These are phyloP conservation scores for Imbricaverruca yamaguchii DNA, from an alignment of 2,888 invertebrate species.

Conservation along the genomic window DNA sequence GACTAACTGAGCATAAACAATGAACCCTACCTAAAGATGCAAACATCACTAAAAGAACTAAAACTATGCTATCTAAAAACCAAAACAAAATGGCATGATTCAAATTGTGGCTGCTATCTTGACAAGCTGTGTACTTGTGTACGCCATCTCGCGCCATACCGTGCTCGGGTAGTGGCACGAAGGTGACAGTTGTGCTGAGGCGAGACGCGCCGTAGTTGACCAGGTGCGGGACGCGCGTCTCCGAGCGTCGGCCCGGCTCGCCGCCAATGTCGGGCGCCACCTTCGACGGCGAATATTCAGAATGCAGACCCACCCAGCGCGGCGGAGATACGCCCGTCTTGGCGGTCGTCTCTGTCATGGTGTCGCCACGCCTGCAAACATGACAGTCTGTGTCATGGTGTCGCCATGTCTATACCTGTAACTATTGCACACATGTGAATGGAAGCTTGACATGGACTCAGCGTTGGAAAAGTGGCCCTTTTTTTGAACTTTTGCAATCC, in stretches of 20 bases:
- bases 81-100: background rate
- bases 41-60: background rate
- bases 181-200: background rate
- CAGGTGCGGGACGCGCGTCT: constrained; percentile 12
- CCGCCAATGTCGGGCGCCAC: background rate
- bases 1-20: no score
- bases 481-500: no score
- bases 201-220: constrained; percentile 18
- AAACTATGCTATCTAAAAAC: background rate
- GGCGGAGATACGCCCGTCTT: background rate
- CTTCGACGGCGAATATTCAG: background rate
- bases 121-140: background rate
- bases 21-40: no score
- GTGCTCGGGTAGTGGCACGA: background rate
- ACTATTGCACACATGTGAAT: no score
- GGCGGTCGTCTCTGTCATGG: background rate
- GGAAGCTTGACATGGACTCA: no score
- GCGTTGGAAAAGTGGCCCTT: no score
- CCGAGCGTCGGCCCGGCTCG: background rate
- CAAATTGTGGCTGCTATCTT: background rate
- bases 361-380: background rate
- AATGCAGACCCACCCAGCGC: background rate
- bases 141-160: background rate
- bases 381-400: background rate
- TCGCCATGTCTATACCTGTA: no score